Evolutionary conservation across 2,113 vertebrate species (phyloP).

Genomic region (Poeciliopsis prolifica): DNA sequence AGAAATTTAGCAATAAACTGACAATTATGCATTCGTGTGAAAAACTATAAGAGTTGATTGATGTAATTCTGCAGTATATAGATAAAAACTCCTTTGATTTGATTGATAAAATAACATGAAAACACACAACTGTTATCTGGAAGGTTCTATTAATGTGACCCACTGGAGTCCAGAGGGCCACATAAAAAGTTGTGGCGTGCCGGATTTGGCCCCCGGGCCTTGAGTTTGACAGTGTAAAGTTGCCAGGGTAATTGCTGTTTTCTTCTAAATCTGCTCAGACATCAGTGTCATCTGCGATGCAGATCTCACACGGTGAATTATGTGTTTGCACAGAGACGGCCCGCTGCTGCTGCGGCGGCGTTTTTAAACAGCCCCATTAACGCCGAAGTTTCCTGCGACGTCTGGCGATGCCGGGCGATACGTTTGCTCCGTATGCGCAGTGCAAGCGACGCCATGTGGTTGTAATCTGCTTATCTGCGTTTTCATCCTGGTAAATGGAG

Average conservation of each 20-base stretch:
- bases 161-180: too few relatives aligned
- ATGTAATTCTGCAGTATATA: too few relatives aligned
- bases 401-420: slow-evolving; percentile 59
- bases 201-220: too few relatives aligned
- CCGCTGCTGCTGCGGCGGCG: slow-evolving; percentile 41
- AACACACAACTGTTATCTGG: too few relatives aligned
- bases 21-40: too few relatives aligned
- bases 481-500: slow-evolving; percentile 68
- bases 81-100: too few relatives aligned
- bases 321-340: slow-evolving; percentile 55
- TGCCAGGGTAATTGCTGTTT: neutral
- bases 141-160: too few relatives aligned
- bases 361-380: slow-evolving; percentile 74
- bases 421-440: slow-evolving; percentile 73
- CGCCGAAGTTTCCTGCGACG: slow-evolving; percentile 55
- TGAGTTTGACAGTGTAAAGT: too few relatives aligned
- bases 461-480: slow-evolving; percentile 69
- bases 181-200: too few relatives aligned
- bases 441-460: slow-evolving; percentile 72
- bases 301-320: slow-evolving; percentile 59
- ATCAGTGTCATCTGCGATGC: slow-evolving; percentile 71
- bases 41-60: too few relatives aligned
- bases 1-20: too few relatives aligned
- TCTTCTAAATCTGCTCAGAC: slow-evolving; percentile 20
- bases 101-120: too few relatives aligned